Conservation (phyloP, 2,113 vertebrate species). For the Pseudopipra pipra region DNA sequence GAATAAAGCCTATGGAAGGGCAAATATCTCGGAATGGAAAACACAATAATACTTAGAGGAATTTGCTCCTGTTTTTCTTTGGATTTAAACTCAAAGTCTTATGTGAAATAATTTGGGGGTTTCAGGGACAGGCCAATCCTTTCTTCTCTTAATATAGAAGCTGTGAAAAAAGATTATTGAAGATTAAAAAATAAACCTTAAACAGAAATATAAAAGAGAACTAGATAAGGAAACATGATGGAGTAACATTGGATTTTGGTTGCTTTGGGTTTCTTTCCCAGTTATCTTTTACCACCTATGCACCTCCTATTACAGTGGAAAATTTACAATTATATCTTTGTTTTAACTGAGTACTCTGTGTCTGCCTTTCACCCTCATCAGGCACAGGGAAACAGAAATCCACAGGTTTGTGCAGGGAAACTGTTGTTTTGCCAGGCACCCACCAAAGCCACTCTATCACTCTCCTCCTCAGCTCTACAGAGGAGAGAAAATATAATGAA, state of each 20-base stretch:
- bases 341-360: background rate
- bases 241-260: background rate
- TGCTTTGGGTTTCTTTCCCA: fast-evolving
- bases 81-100: background rate
- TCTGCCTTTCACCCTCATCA: background rate
- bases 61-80: background rate
- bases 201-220: background rate
- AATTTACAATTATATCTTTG: background rate
- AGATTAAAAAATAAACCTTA: background rate
- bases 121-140: background rate
- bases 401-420: background rate
- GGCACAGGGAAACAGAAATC: background rate
- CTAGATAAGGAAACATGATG: background rate
- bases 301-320: background rate
- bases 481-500: background rate
- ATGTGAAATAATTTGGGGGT: background rate
- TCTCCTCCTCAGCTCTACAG: background rate
- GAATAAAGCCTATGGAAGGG: background rate
- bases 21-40: background rate
- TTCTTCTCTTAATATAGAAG: background rate
- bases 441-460: background rate
- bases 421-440: background rate
- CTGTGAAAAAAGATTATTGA: background rate
- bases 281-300: background rate
- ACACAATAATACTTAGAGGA: background rate